Evolutionary conservation across 2,888 invertebrate species (phyloP), one percentile per base, ranked within the genome.

Genomic region (Rosalia funebris): DNA sequence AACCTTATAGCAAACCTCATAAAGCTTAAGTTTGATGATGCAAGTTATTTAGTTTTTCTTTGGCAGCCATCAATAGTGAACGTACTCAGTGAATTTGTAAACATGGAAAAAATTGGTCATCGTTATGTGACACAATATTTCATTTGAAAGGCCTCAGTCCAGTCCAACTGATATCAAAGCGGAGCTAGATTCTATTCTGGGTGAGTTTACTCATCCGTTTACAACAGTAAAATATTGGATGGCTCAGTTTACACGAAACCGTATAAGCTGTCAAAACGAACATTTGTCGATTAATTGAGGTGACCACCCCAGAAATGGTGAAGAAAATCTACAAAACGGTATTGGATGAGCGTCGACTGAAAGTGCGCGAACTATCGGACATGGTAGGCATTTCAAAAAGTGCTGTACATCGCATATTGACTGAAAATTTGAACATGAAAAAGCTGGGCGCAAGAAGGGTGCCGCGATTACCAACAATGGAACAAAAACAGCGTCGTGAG

Each of bases 151-250:
- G 20, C 16, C 19, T 11, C 7, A 44, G n/a, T 16, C 44, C 44
- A 44, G 16, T 16, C 44, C 44, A 44, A 44, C 44, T 17, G 16
- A 44, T 44, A 44, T 17, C 14, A 44, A 44, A 15, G 44, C 44
- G 4, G 16, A 44, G n/a, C 44, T 17, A 44, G 16, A 44, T 44
- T 14, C n/a, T 16, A 44, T 17, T 16, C 17, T 44, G 44, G 44
- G 17, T 5, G 44, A 44, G 44, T 2, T 1, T 15, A 17, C 44
- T 14, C 17, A 2, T 44, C 16, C 44, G 17, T 44, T 44, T 4
- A 16, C 1, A 15, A 15, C 44, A 44, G 17, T 44, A 44, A 44
- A 16, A 44, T 19, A 44, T 44, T 16, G 44, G 44, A 9, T 44
- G 1, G 2, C 44, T 9, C 15, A 44, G 44, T 44, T 19, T 44